A percentile compares a stretch with the other conserved stretches of the same genome.
These are phyloP conservation scores for Pocota personata DNA, from an alignment of 2,888 invertebrate species.

Conservation along the genomic window DNA sequence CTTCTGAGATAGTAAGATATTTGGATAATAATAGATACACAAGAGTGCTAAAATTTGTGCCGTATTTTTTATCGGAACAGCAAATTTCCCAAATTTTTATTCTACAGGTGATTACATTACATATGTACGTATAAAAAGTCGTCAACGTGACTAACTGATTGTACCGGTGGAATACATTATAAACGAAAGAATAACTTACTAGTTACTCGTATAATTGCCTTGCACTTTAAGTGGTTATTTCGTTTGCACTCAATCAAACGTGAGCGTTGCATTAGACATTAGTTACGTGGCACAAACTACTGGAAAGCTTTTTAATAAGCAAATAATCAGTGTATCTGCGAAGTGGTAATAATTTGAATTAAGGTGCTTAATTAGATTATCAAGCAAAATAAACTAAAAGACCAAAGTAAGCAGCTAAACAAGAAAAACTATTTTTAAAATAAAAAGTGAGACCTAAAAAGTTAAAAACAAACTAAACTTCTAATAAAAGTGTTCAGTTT, in stretches of 20 bases:
- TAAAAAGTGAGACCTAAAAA: not conserved
- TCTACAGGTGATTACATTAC: not conserved
- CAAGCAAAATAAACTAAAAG: too few species aligned
- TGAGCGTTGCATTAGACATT: not conserved
- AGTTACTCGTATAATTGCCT: not conserved
- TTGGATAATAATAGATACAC: too few species aligned
- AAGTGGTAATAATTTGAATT: not conserved
- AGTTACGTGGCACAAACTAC: not conserved
- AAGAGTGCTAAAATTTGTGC: not conserved
- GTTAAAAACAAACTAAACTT: not conserved
- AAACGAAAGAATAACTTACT: slow-evolving; percentile 11
- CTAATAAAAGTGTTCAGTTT: too few species aligned
- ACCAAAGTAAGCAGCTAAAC: too few species aligned
- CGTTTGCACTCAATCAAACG: not conserved
- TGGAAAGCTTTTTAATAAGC: not conserved
- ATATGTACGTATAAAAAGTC: not conserved
- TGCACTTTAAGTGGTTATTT: not conserved
- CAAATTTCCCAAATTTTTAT: not conserved
- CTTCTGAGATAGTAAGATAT: not conserved
- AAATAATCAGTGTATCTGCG: not conserved
- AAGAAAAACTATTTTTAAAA: not conserved
- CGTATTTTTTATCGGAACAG: not conserved
- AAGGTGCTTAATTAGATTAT: not conserved
- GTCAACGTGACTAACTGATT: slow-evolving; percentile 26
- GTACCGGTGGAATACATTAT: not conserved